A percentile compares a stretch with the other conserved stretches of the same genome.
These are phyloP conservation scores for Cladopsammia gracilis DNA, from an alignment of 64 coral and sea anemone species.

Conservation along the genomic window DNA sequence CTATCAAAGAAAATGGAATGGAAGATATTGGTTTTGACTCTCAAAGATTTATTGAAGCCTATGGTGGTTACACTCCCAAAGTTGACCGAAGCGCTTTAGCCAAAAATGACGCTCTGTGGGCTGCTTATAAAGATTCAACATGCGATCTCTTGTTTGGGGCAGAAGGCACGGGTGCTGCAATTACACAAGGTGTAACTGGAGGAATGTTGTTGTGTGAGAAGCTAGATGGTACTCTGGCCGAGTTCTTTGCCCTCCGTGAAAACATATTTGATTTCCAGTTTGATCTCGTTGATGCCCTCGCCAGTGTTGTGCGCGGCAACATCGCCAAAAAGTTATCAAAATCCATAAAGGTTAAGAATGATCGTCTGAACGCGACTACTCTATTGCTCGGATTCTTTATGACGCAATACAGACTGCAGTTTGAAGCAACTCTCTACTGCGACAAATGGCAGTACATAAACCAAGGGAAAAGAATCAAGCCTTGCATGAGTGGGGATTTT, in stretches of 20 bases:
- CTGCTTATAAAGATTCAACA: conserved; percentile 32
- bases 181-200: conserved; percentile 14
- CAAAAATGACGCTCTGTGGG: conserved; percentile 49
- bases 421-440: conserved; percentile 42
- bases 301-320: conserved; percentile 42
- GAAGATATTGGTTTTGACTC: conserved; percentile 11
- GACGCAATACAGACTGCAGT: conserved; percentile 44
- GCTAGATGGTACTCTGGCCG: conserved; percentile 68
- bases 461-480: conserved; percentile 23
- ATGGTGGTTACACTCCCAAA: conserved; percentile 74
- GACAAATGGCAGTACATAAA: conserved; percentile 47
- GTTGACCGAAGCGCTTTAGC: conserved; percentile 20
- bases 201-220: conserved; percentile 58
- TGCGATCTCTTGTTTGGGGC: conserved; percentile 46
- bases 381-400: conserved; percentile 60
- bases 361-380: conserved; percentile 25
- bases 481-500: neutral
- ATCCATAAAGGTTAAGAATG: conserved; percentile 13
- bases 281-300: conserved; percentile 67
- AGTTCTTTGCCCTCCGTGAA: conserved; percentile 54
- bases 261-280: conserved; percentile 79
- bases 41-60: conserved; percentile 59
- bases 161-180: neutral
- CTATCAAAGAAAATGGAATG: neutral
- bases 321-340: conserved; percentile 45